A percentile compares a stretch with the other conserved stretches of the same genome.
Evolutionary conservation across 92 coral and sea anemone genomes (phyloP).

Genomic region (Zoanthus sansibaricus): DNA sequence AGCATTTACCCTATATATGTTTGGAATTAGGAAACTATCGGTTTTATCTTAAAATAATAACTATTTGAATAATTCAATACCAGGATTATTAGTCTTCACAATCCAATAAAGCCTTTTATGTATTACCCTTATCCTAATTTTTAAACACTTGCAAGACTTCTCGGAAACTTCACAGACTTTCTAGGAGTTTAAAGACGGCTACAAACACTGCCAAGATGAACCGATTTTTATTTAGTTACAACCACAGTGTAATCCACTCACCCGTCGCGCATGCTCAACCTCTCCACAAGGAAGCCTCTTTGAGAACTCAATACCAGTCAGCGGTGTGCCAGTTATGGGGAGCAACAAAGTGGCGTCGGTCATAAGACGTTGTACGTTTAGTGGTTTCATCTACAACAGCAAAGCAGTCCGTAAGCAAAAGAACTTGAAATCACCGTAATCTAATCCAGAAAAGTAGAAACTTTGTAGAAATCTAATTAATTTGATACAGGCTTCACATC

Average conservation of each 20-base stretch:
- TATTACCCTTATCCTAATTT: no score
- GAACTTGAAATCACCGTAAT: not conserved
- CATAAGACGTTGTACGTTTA: slow-evolving; percentile 88
- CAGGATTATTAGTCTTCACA: no score
- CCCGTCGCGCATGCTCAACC: slow-evolving; percentile 97
- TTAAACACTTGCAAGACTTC: no score
- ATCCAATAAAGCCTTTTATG: no score
- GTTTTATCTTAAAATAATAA: no score
- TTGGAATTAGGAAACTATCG: no score
- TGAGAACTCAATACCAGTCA: slow-evolving; percentile 97
- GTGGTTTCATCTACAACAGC: slow-evolving; percentile 88
- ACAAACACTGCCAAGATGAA: not conserved
- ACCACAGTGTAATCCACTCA: slow-evolving; percentile 30
- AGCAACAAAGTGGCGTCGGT: slow-evolving; percentile 96
- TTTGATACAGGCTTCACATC: no score
- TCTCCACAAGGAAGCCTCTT: slow-evolving; percentile 99
- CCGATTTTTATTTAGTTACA: not conserved
- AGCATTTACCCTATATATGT: no score
- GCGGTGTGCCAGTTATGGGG: slow-evolving; percentile 96
- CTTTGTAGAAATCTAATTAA: not conserved
- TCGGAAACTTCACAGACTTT: no score
- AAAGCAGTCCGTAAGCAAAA: not conserved
- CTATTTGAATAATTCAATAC: no score
- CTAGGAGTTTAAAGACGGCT: no score
- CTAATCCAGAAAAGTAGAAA: not conserved